Base-by-base conservation (phyloP, 2,888 invertebrate genomes). In the Portevinia maculata region DNA sequence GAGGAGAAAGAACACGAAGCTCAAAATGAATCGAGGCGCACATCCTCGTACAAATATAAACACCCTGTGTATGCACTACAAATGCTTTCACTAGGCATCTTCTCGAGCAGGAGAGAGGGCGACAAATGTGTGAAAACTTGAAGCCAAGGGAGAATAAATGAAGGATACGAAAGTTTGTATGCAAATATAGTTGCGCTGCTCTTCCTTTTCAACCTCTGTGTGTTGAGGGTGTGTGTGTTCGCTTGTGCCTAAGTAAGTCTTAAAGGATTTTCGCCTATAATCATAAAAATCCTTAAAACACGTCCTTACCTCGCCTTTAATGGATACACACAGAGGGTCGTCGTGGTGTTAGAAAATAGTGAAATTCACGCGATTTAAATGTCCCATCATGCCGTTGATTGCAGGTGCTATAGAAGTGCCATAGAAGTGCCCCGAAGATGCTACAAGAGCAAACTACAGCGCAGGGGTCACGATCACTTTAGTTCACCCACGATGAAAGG, bases 261-360 rank as follows among this genome's bases (percentile, higher is more conserved):
- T 76, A 71, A 76, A 44, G 76, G 70, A 70, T 81, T 81, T 59
- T 60, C 32, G 24, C 21, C 60, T 64, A 76, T 76, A 76, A 76
- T 81, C 76, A 55, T 81, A 81, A 76, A 81, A 76, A 76, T 76
- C 60, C 64, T 70, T 71, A 76, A 81, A 64, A 70, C 70, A 81
- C 65, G 59, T 81, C 48, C 30, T 71, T 59, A 76, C 53, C 44
- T 44, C n/a, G n/a, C 78, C 53, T 60, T 64, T 57, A 57, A 48
- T 57, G 59, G 46, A 39, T 39, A 44, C 46, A 19, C 34, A n/a
- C 1, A 11, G 24, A 53, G 6, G 24, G 21, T n/a, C n/a, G n/a
- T n/a, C 13, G 15, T 50, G 57, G 32, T 9, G 32, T 34, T 2
- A 39, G 8, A 5, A 41, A 39, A 65, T 50, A 74, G 69, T 69